Percentiles rank a stretch among this genome's conserved stretches.
Evolutionary conservation across 2,113 vertebrate genomes (phyloP).

Genomic region (Podarcis cretensis): DNA sequence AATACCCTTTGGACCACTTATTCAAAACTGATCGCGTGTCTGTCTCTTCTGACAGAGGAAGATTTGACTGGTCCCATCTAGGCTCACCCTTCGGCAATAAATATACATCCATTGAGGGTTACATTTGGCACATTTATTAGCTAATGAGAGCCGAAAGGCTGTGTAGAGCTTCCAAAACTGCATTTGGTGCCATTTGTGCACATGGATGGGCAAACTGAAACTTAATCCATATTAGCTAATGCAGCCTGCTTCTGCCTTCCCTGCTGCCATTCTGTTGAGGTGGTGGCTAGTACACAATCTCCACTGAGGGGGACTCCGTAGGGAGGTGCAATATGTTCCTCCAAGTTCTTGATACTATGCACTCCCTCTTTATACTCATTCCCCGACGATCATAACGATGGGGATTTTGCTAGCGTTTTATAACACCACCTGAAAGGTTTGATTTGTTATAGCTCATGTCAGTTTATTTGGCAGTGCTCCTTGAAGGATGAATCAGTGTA

Average conservation of each 20-base stretch:
- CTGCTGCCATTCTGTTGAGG: too few relatives aligned
- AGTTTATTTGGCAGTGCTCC: neutral
- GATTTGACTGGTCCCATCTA: neutral
- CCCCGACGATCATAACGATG: neutral
- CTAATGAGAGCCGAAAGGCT: too few relatives aligned
- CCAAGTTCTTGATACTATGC: neutral
- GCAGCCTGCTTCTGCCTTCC: too few relatives aligned
- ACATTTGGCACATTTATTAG: neutral
- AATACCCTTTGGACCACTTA: too few relatives aligned
- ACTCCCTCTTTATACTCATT: too few relatives aligned
- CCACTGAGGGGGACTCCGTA: neutral
- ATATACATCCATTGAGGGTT: neutral
- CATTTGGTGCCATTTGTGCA: too few relatives aligned
- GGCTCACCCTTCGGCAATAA: neutral
- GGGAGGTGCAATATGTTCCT: neutral
- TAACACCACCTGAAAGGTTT: neutral
- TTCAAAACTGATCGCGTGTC: too few relatives aligned
- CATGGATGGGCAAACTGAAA: too few relatives aligned
- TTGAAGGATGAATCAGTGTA: neutral
- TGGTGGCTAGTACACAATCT: neutral
- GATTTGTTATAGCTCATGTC: neutral
- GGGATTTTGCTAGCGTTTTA: neutral
- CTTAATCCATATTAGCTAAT: too few relatives aligned
- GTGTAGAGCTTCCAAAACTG: too few relatives aligned
- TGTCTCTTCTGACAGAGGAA: neutral